Evolutionary conservation across 2,113 vertebrate genomes (phyloP).

Genomic region (Artemisiospiza belli): DNA sequence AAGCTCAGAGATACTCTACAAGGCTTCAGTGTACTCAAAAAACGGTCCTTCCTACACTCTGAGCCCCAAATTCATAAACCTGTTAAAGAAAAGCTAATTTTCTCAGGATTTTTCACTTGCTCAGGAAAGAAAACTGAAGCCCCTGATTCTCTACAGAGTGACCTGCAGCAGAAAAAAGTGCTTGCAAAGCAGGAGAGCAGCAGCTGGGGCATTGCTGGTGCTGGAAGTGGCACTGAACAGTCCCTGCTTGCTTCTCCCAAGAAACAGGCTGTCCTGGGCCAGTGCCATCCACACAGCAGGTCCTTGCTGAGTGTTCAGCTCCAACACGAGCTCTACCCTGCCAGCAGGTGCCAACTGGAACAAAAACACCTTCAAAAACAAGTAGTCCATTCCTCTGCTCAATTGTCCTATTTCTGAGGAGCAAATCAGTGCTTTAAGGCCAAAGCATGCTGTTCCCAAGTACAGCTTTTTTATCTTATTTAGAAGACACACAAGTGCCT

Average conservation of each 20-base stretch:
- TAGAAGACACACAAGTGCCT: background rate
- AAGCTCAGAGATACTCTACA: background rate
- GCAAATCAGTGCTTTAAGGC: background rate
- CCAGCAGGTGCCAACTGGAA: background rate
- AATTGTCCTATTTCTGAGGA: background rate
- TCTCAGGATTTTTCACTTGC: background rate
- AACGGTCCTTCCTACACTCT: background rate
- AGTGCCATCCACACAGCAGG: background rate
- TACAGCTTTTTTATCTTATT: background rate
- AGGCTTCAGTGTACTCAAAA: background rate
- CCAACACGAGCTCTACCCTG: rapidly evolving
- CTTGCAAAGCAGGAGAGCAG: background rate
- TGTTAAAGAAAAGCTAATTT: background rate
- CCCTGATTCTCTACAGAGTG: background rate
- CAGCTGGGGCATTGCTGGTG: background rate
- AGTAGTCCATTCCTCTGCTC: background rate
- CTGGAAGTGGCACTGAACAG: background rate
- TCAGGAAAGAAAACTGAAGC: background rate
- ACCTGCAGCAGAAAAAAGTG: background rate
- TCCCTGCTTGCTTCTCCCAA: background rate
- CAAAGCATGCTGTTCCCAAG: background rate
- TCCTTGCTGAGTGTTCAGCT: background rate
- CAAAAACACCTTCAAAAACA: background rate
- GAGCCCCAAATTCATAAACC: background rate
- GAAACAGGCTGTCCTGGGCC: background rate